Base-by-base conservation (phyloP, 2,888 invertebrate genomes). In the Oxytorus armatus region DNA sequence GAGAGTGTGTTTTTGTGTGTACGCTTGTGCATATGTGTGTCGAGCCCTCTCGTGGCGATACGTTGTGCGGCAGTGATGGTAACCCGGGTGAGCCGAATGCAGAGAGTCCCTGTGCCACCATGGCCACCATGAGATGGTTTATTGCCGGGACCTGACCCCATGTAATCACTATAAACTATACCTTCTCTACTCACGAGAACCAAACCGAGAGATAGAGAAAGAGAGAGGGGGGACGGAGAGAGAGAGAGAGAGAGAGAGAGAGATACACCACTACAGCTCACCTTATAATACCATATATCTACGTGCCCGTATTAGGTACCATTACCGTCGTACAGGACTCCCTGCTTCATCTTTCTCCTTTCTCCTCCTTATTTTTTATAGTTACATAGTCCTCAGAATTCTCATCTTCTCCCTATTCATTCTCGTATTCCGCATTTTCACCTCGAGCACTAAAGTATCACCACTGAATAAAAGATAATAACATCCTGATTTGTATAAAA, bases 131-230 rank as follows among this genome's bases (percentile, higher is more conserved):
- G 84, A 78, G 88, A 91, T 91, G 91, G 88, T 91, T 91, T 91
- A 91, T 91, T 91, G 89, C 90, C 86, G 82, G 74, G 90, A 91
- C 90, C 90, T 91, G 91, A 91, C 91, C 91, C 89, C 91, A 89
- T 91, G 91, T 90, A 91, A 91, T 91, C 91, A 91, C 91, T 91
- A 90, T 90, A 91, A 91, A 90, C 90, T 90, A 90, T 91, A 90
- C 87, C 88, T 90, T 89, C 88, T 89, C 88, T 90, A 87, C 68
- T 72, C 61, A 53, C 44, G 55, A 74, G 55, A 55, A 55, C 65
- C 74, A 55, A 74, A 42, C 8, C 44, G 11, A 21, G 44, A 65
- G 65, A 55, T 21, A 42, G 42, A 51, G 21, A 57, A 49, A 39
- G 79, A 70, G 49, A 73, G 79, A 82, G 78, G 29, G 57, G 25